Conservation (phyloP, 37 sponge, comb jelly and placozoan genomes). For the Agelas oroides region DNA sequence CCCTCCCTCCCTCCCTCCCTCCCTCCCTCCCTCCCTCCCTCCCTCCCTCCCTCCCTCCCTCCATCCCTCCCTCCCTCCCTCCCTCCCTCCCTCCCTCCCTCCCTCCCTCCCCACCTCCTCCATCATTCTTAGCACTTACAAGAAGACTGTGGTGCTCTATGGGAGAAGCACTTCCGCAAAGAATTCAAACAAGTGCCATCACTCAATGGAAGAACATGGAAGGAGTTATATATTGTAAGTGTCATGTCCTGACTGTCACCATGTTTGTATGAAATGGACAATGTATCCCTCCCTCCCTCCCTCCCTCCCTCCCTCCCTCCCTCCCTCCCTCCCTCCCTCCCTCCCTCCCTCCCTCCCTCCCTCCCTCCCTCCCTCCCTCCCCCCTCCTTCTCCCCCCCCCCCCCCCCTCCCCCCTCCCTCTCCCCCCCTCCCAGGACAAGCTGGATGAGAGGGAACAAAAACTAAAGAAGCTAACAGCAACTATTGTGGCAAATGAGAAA, state of each 20-base stretch:
- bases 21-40: not conserved
- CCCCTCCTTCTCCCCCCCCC: too few relatives aligned
- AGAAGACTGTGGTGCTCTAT: conserved; percentile 59
- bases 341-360: too few relatives aligned
- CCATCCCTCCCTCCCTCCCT: not conserved
- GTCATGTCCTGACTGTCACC: too few relatives aligned
- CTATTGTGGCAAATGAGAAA: conserved; percentile 48
- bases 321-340: too few relatives aligned
- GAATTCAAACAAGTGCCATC: conserved; percentile 52
- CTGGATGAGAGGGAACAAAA: conserved; percentile 54
- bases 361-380: too few relatives aligned
- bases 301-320: too few relatives aligned
- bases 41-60: not conserved
- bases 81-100: not conserved
- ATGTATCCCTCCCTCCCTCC: too few relatives aligned
- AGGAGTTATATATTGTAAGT: conserved; percentile 68
- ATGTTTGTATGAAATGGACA: too few relatives aligned
- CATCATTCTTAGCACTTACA: conserved; percentile 58
- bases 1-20: not conserved
- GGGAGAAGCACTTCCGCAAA: conserved; percentile 74
- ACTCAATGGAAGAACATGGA: conserved; percentile 42
- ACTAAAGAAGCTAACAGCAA: conserved; percentile 46
- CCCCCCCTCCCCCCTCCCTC: too few relatives aligned
- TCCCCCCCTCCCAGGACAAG: conserved; percentile 24
- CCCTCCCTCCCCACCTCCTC: not conserved